Conservation (phyloP, 2,888 invertebrate genomes). For the Dryomyza anilis region DNA sequence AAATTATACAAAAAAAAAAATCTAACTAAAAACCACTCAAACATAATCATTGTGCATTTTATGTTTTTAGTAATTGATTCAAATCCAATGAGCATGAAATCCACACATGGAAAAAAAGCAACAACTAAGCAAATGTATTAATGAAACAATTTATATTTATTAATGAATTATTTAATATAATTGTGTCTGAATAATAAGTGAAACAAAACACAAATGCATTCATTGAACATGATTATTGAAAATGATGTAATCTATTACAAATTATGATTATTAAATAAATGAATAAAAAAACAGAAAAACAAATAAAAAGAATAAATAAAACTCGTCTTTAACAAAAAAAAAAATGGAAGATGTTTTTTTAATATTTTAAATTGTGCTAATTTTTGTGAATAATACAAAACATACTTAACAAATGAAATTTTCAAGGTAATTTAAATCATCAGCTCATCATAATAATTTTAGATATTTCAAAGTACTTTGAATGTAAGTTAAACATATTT, state of each 20-base stretch:
- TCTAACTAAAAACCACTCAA: neutral
- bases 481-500: too few relatives aligned
- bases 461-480: too few relatives aligned
- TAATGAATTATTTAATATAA: constrained; percentile 8
- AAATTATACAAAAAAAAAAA: constrained; percentile 33
- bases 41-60: neutral
- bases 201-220: too few relatives aligned
- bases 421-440: too few relatives aligned
- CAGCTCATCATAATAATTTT: too few relatives aligned
- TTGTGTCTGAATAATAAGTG: constrained; percentile 12
- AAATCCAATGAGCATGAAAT: constrained; percentile 9
- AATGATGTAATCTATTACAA: too few relatives aligned
- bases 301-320: constrained; percentile 27
- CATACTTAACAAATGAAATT: too few relatives aligned
- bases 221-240: too few relatives aligned
- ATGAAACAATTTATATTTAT: constrained; percentile 7
- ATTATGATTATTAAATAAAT: constrained; percentile 3
- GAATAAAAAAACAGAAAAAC: neutral
- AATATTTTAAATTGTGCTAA: too few relatives aligned
- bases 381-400: too few relatives aligned
- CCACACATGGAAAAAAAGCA: neutral
- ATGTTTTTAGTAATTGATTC: constrained; percentile 12
- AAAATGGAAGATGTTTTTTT: too few relatives aligned
- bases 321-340: constrained; percentile 33
- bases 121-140: constrained; percentile 2